Evolutionary conservation across 53 echinoderm and acorn worm genomes (phyloP), one percentile per base, ranked within the genome.

Genomic region (Luidia sarsii): DNA sequence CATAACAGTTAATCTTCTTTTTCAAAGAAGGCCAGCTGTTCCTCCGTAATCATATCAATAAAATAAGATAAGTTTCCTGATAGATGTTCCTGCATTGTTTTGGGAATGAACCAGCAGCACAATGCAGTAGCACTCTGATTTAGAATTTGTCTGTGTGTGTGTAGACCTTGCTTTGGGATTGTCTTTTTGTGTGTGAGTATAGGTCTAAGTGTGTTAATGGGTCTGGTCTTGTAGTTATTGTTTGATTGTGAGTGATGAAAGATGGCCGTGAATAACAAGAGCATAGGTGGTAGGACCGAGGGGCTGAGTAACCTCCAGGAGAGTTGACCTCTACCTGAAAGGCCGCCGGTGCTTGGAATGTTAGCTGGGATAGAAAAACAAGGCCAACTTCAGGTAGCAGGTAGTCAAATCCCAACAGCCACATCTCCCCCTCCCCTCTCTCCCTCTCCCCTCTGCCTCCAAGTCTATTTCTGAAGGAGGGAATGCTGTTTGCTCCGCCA

Each of bases 141-240:
- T n/a, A n/a, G n/a, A n/a, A n/a, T n/a, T n/a, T n/a, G n/a, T n/a
- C n/a, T n/a, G n/a, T n/a, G n/a, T n/a, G n/a, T n/a, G n/a, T n/a
- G n/a, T n/a, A n/a, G n/a, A n/a, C n/a, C n/a, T n/a, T n/a, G n/a
- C n/a, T n/a, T n/a, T n/a, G n/a, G n/a, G n/a, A n/a, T n/a, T n/a
- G n/a, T n/a, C n/a, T n/a, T n/a, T n/a, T n/a, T n/a, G n/a, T n/a
- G n/a, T n/a, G n/a, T n/a, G n/a, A n/a, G n/a, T n/a, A n/a, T n/a
- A n/a, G n/a, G n/a, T n/a, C n/a, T n/a, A n/a, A n/a, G n/a, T n/a
- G n/a, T n/a, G n/a, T n/a, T n/a, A n/a, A n/a, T n/a, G n/a, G n/a
- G n/a, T n/a, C n/a, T n/a, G n/a, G n/a, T n/a, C n/a, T 57, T 25
- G 39, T 72, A 72, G 56, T 72, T 72, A 56, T 72, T 72, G 54